phyloP scores from a whole-genome alignment of 2,888 invertebrate species.

The Lottia gigantea region DNA sequence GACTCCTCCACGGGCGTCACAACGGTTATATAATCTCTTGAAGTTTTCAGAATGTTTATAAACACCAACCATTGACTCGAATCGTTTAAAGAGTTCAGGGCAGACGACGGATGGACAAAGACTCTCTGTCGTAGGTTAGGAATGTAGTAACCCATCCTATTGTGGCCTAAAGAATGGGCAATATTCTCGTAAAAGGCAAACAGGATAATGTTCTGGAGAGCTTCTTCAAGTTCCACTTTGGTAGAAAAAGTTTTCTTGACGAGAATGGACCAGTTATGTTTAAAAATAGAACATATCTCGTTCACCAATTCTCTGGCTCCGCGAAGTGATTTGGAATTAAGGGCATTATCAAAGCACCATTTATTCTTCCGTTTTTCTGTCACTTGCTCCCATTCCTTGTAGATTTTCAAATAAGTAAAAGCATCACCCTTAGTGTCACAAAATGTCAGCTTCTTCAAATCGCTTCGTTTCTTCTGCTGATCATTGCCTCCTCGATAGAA shows the following conservation, averaged over 20 bases:
- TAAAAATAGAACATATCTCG: conserved; percentile 44
- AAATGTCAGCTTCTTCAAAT: conserved; percentile 52
- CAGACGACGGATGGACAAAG: conserved; percentile 57
- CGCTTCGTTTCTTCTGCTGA: conserved; percentile 49
- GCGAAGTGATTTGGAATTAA: conserved; percentile 63
- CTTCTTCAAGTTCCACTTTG: conserved; percentile 25
- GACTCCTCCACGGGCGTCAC: conserved; percentile 50
- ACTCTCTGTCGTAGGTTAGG: conserved; percentile 38
- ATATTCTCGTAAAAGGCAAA: conserved; percentile 46
- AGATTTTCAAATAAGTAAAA: conserved; percentile 54
- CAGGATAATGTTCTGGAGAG: conserved; percentile 46
- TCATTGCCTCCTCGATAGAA: conserved; percentile 55
- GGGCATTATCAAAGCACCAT: conserved; percentile 61
- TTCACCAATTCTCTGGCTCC: conserved; percentile 46
- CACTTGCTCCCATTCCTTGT: conserved; percentile 49
- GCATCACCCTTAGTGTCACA: conserved; percentile 58
- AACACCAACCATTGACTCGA: conserved; percentile 56
- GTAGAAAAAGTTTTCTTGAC: conserved; percentile 33
- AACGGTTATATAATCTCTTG: conserved; percentile 50
- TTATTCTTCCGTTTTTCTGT: conserved; percentile 45
- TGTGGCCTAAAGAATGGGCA: conserved; percentile 51
- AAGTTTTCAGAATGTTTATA: conserved; percentile 50
- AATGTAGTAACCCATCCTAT: conserved; percentile 51
- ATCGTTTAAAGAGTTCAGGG: conserved; percentile 39
- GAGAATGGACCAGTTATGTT: conserved; percentile 36